Evolutionary conservation across 2,888 invertebrate genomes (phyloP).

Genomic region (Belgica antarctica): DNA sequence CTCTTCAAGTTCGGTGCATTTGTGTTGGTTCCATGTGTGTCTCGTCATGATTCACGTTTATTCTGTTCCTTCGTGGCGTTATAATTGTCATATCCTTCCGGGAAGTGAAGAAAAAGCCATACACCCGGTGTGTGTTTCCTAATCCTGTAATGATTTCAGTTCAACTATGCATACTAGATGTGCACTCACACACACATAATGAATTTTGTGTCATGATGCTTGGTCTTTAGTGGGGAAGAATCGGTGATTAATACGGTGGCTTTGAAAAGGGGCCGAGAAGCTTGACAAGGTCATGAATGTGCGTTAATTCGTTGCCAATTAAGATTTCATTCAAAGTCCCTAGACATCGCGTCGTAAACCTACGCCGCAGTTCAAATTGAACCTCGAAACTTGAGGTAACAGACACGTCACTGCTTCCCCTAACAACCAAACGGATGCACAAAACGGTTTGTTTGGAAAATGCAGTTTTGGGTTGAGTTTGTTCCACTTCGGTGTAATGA

Average conservation of each 20-base stretch:
- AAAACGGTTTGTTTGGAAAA: conserved; percentile 20
- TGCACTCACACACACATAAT: conserved; percentile 5
- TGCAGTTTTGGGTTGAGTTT: conserved; percentile 19
- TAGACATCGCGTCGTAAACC: not conserved
- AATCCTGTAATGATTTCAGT: conserved; percentile 41
- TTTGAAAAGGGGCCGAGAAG: too few relatives aligned
- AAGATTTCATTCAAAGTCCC: too few relatives aligned
- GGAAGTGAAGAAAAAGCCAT: conserved; percentile 29
- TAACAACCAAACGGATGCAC: conserved; percentile 9
- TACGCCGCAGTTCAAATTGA: not conserved
- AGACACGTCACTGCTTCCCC: not conserved
- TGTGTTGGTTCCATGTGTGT: conserved; percentile 25
- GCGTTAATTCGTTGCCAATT: too few relatives aligned
- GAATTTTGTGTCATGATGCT: too few relatives aligned
- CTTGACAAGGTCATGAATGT: too few relatives aligned
- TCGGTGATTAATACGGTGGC: too few relatives aligned
- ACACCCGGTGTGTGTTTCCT: conserved; percentile 30
- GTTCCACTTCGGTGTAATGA: not conserved
- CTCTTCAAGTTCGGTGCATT: conserved; percentile 1
- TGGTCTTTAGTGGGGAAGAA: too few relatives aligned
- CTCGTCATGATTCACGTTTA: not conserved
- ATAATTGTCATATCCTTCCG: conserved; percentile 44
- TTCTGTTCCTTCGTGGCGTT: conserved; percentile 1
- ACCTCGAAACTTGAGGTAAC: not conserved
- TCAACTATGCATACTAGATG: not conserved